These are phyloP conservation scores for Chrysogorgia sp. DNA, from an alignment of 92 coral and sea anemone genomes.

Conservation along the genomic window DNA sequence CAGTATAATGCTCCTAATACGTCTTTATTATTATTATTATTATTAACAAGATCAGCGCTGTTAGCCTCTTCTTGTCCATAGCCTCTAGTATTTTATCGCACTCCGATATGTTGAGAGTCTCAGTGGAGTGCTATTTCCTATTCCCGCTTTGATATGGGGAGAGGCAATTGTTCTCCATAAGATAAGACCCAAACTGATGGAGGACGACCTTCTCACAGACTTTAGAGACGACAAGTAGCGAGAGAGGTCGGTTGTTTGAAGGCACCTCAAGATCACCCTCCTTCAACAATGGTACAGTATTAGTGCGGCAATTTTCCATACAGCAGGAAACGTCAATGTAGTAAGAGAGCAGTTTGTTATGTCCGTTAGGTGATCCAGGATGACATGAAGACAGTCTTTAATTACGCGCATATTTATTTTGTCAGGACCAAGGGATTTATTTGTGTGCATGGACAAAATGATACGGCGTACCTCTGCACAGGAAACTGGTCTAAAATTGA, in stretches of 20 bases:
- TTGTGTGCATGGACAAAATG: constrained; percentile 30
- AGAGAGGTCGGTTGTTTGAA: constrained; percentile 46
- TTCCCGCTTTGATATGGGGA: constrained; percentile 41
- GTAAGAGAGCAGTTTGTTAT: constrained; percentile 33
- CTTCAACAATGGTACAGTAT: constrained; percentile 32
- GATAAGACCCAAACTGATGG: constrained; percentile 12
- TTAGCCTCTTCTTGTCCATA: constrained; percentile 4
- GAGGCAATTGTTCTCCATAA: constrained; percentile 20
- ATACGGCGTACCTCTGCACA: constrained; percentile 36
- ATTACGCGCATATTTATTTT: neutral
- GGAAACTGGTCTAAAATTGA: constrained; percentile 41
- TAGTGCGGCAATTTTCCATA: constrained; percentile 30
- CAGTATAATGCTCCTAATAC: too few species aligned
- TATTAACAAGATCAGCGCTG: constrained; percentile 10
- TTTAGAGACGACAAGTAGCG: constrained; percentile 36
- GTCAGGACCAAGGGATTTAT: constrained; percentile 6
- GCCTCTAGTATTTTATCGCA: neutral
- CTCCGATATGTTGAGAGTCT: constrained; percentile 26
- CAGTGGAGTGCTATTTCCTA: constrained; percentile 38
- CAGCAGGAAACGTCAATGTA: constrained; percentile 7
- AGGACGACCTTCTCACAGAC: constrained; percentile 1
- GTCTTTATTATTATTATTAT: too few species aligned
- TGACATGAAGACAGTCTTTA: constrained; percentile 46
- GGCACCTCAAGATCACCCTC: constrained; percentile 47
- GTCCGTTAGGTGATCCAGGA: constrained; percentile 7